Percentiles rank a stretch among this genome's conserved stretches.
Conservation (phyloP, 2,888 invertebrate species). For the Xylota sylvarum region DNA sequence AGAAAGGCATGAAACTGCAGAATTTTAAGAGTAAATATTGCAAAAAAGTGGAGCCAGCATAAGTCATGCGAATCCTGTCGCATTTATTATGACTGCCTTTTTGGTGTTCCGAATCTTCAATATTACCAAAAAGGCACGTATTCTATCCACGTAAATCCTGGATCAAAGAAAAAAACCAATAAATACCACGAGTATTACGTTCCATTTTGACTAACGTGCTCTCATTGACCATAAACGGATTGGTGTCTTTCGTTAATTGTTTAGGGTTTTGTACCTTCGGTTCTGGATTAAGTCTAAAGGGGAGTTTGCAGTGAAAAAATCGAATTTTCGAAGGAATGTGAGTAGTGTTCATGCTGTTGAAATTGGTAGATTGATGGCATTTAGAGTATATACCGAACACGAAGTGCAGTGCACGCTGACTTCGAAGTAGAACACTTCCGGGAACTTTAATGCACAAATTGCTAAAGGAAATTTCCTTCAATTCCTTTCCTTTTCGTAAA, state of each 20-base stretch:
- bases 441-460: too few species aligned
- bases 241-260: conserved; percentile 21
- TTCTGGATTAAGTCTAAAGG: not conserved
- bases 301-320: not conserved
- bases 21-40: not conserved
- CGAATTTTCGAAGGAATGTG: not conserved
- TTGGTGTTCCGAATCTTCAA: conserved; percentile 20
- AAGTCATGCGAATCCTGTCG: not conserved
- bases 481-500: too few species aligned
- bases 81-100: conserved; percentile 23
- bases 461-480: too few species aligned
- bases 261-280: not conserved
- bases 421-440: too few species aligned
- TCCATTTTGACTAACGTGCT: conserved; percentile 39
- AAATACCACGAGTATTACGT: conserved; percentile 16
- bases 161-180: conserved; percentile 24
- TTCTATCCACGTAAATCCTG: conserved; percentile 2
- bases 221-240: conserved; percentile 25
- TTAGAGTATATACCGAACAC: too few species aligned
- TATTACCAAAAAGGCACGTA: conserved; percentile 29
- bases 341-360: too few species aligned
- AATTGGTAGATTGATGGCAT: too few species aligned
- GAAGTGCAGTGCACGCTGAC: too few species aligned
- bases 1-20: not conserved
- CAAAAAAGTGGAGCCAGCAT: not conserved